phyloP scores from a whole-genome alignment of 2,113 vertebrate species.

The Lophochroa leadbeateri region DNA sequence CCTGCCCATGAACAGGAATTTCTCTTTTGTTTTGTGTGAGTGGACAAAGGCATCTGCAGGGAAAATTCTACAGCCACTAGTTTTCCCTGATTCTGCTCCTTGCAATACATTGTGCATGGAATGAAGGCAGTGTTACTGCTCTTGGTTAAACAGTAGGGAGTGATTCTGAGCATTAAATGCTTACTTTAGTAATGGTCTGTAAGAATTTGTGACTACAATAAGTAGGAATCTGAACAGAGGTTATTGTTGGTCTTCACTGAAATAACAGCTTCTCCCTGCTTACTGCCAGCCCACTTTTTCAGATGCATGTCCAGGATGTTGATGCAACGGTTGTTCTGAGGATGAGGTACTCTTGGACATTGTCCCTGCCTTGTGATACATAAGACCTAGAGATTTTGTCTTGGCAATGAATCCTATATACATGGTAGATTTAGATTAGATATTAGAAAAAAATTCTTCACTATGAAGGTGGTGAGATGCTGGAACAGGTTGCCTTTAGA shows the following conservation, averaged over 20 bases:
- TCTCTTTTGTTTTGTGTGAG: neutral
- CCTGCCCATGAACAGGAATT: neutral
- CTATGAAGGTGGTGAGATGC: neutral
- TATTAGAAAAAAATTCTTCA: neutral
- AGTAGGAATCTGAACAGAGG: neutral
- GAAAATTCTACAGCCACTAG: neutral
- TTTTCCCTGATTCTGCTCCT: neutral
- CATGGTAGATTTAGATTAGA: neutral
- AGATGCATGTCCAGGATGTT: neutral
- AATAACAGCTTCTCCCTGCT: neutral
- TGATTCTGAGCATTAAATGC: neutral
- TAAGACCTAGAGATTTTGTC: neutral
- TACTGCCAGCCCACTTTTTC: neutral
- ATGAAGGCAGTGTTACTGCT: neutral
- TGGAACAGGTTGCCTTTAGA: neutral
- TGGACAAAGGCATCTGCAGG: neutral
- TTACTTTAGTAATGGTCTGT: neutral
- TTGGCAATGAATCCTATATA: neutral
- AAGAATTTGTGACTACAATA: neutral
- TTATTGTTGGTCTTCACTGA: neutral
- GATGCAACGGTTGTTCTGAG: neutral
- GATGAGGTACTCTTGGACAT: fast-evolving
- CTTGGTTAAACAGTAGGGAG: neutral
- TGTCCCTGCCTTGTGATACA: neutral
- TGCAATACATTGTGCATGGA: neutral